Conservation (phyloP, 2,888 invertebrate species). For the Leptinotarsa juncta region DNA sequence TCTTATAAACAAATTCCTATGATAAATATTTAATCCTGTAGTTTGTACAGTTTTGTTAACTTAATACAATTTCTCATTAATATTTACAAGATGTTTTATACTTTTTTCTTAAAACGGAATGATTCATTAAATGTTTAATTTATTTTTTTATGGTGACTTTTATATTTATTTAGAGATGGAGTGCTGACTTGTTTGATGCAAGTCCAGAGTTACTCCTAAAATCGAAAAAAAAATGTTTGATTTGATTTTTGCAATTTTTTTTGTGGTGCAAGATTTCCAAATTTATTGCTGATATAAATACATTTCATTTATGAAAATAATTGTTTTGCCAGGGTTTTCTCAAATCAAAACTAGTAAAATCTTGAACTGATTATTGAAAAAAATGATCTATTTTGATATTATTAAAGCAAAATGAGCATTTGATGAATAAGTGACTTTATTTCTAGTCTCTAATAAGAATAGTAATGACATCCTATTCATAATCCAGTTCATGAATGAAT, state of each 20-base stretch:
- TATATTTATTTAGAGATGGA: conserved; percentile 44
- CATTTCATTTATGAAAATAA: background rate
- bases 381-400: no score
- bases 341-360: background rate
- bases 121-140: conserved; percentile 40
- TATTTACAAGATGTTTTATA: conserved; percentile 32
- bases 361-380: no score
- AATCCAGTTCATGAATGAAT: no score
- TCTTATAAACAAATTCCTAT: conserved; percentile 27
- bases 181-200: conserved; percentile 52
- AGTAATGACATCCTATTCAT: no score
- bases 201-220: conserved; percentile 39
- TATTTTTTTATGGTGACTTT: conserved; percentile 39
- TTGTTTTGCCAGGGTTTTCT: background rate
- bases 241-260: conserved; percentile 28
- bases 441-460: no score
- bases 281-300: background rate
- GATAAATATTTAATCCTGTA: conserved; percentile 4
- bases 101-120: conserved; percentile 40
- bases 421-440: no score
- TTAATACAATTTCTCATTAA: conserved; percentile 27
- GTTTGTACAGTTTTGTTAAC: conserved; percentile 28
- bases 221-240: conserved; percentile 20
- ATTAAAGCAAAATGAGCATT: no score
- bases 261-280: conserved; percentile 22